These are phyloP conservation scores for Octonoba sinensis DNA, from an alignment of 2,888 invertebrate species.

Conservation along the genomic window DNA sequence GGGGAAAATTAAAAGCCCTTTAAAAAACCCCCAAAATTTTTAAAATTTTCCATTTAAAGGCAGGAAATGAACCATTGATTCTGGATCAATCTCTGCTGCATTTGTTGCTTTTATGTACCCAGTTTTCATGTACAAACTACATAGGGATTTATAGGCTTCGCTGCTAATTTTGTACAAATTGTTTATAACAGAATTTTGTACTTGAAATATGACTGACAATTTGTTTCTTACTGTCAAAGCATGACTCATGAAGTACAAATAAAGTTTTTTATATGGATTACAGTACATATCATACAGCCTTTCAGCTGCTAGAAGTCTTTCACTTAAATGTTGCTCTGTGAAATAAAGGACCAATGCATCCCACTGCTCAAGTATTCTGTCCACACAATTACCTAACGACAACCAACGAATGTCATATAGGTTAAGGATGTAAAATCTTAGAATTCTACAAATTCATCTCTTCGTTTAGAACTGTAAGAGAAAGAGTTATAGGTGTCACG, in stretches of 20 bases:
- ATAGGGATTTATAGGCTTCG: neutral
- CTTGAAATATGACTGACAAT: neutral
- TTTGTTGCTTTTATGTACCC: neutral
- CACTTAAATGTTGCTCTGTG: neutral
- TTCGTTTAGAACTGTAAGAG: neutral
- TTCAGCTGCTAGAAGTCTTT: neutral
- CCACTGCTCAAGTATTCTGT: conserved; percentile 6
- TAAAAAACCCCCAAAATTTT: neutral
- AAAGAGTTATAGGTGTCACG: neutral
- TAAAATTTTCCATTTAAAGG: neutral
- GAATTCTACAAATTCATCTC: neutral
- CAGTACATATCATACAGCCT: neutral
- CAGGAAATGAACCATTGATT: neutral
- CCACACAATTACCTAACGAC: neutral
- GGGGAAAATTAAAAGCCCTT: neutral
- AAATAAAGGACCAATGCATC: conserved; percentile 4
- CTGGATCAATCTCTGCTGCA: neutral
- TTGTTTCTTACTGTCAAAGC: neutral
- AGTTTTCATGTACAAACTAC: neutral
- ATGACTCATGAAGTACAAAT: conserved; percentile 1
- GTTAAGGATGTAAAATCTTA: conserved; percentile 1
- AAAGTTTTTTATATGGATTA: neutral
- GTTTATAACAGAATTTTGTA: neutral
- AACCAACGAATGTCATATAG: neutral
- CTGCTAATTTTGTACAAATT: neutral